Evolutionary conservation across 2,888 invertebrate genomes (phyloP).

Genomic region (Drosophila macrospina): DNA sequence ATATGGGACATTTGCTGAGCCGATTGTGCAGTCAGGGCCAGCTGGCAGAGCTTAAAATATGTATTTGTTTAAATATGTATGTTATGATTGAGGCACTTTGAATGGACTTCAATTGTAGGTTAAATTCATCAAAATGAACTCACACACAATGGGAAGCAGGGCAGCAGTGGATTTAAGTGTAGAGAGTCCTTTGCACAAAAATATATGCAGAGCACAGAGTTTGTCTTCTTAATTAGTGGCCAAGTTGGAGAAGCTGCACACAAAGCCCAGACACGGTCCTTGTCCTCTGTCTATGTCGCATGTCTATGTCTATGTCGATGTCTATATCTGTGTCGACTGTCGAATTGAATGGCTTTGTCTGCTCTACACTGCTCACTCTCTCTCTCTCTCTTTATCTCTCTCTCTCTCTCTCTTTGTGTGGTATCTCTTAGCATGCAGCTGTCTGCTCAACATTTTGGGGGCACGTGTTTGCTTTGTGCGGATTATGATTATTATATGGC

Average conservation of each 20-base stretch:
- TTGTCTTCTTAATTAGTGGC: conserved; percentile 80
- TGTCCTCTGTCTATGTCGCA: conserved; percentile 9
- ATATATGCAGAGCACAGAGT: conserved; percentile 46
- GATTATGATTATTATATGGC: conserved; percentile 81
- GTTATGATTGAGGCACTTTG: conserved; percentile 23
- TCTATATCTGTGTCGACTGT: conserved; percentile 14
- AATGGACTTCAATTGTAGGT: conserved; percentile 46
- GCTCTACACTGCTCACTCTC: too few relatives aligned
- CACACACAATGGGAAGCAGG: not conserved
- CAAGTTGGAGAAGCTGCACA: conserved; percentile 51
- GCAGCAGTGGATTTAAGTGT: conserved; percentile 2
- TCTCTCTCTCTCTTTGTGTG: not conserved
- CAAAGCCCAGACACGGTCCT: conserved; percentile 33
- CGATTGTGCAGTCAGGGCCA: conserved; percentile 5
- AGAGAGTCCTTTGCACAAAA: conserved; percentile 34
- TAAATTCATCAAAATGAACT: conserved; percentile 25
- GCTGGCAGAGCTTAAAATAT: conserved; percentile 6
- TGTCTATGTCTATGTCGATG: not conserved
- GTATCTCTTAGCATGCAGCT: conserved; percentile 17
- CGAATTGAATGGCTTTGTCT: conserved; percentile 28
- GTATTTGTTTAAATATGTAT: not conserved
- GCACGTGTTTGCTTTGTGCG: conserved; percentile 75
- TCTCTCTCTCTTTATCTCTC: not conserved
- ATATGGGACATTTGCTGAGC: not conserved
- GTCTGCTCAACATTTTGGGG: conserved; percentile 20